Base-by-base conservation (phyloP, 2,888 invertebrate species). In the Nebria brevicollis region DNA sequence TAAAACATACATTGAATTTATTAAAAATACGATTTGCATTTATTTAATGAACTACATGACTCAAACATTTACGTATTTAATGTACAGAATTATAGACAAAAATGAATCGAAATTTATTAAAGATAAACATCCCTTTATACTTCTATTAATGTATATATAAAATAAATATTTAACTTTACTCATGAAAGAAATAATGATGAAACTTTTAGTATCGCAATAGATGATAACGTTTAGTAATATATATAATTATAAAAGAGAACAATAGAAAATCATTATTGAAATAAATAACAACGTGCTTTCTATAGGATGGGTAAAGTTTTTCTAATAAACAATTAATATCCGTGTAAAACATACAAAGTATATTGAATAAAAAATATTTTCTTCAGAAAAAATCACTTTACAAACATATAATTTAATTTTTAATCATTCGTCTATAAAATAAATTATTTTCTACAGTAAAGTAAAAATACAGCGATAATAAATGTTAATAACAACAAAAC, bases 361-460 rank as follows among this genome's bases (percentile, higher is more conserved):
- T 34, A 34, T 34, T 34, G 34, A 34, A 34, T 34, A 34, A 34
- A 34, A 34, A 34, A 34, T 34, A 34, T 34, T 34, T 34, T 54
- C 10, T 11, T 13, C n/a, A 2, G 20, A 20, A 26, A 68, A 68
- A 68, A 5, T 26, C 20, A 26, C 26, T 34, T 34, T 8, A 72
- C 26, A n/a, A 13, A 34, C 41, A 34, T 34, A 72, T n/a, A 72
- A 72, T 72, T 20, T 72, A 72, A n/a, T 26, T 34, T 34, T 72
- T 72, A 34, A n/a, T 34, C n/a, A 72, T 34, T 72, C 25, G 41
- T 72, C n/a, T 34, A 43, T 73, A 72, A 72, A 73, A 42, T 43
- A 73, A 43, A 42, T 73, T 41, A 42, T 73, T 34, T 73, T 73
- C 43, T 72, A 72, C 11, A 70, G 70, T 72, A 72, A 72, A n/a